A percentile compares a stretch with the other conserved stretches of the same genome.
Evolutionary conservation across 2,888 invertebrate species (phyloP).

Genomic region (Ectobius pallidus): DNA sequence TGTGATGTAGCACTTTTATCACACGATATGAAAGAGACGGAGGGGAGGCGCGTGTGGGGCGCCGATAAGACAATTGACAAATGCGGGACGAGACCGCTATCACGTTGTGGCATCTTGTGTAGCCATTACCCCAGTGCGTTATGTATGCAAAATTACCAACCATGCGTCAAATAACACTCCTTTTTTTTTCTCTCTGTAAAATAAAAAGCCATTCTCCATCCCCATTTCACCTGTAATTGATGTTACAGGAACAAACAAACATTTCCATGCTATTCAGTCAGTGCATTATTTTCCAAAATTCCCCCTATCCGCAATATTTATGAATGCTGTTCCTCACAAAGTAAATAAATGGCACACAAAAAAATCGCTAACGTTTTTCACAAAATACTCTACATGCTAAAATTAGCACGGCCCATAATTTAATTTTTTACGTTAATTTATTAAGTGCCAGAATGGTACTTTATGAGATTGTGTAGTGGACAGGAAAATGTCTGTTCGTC

Average conservation of each 20-base stretch:
- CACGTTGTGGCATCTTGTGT: constrained; percentile 2
- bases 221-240: constrained; percentile 15
- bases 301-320: constrained; percentile 12
- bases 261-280: constrained; percentile 17
- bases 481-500: too few relatives aligned
- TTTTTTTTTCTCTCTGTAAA: too few relatives aligned
- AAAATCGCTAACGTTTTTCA: too few relatives aligned
- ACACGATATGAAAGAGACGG: constrained; percentile 17
- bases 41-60: constrained; percentile 1
- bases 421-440: too few relatives aligned
- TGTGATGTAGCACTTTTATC: constrained; percentile 19
- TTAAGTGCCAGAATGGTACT: too few relatives aligned
- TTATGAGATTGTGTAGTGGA: too few relatives aligned
- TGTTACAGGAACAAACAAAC: not conserved
- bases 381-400: too few relatives aligned
- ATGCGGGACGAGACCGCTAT: constrained; percentile 19
- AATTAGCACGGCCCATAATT: too few relatives aligned
- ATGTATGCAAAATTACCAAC: constrained; percentile 12
- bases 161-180: constrained; percentile 17
- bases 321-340: constrained; percentile 11
- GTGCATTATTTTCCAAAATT: too few relatives aligned
- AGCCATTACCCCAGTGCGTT: constrained; percentile 1
- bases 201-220: too few relatives aligned
- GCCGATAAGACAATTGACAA: constrained; percentile 29
- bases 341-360: too few relatives aligned